Conservation (phyloP, 1,140 invertebrate genomes). For the Polypedilum pembai region DNA sequence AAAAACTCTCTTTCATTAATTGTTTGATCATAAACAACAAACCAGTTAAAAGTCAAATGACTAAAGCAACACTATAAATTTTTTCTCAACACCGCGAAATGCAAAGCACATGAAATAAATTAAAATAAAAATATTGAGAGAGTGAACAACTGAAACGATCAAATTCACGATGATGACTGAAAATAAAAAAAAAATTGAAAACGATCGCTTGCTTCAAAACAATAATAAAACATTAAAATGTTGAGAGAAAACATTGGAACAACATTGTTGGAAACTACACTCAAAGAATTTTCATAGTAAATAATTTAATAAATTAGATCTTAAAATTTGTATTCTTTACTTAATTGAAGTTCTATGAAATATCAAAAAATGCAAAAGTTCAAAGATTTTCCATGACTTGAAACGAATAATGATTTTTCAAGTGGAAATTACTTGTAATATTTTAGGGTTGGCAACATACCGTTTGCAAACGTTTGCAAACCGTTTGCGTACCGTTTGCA, state of each 20-base stretch:
- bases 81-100: neutral
- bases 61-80: neutral
- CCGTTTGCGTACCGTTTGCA: too few species aligned
- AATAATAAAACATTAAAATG: constrained; percentile 20
- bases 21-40: constrained; percentile 6
- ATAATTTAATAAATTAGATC: too few species aligned
- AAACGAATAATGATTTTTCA: too few species aligned
- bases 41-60: constrained; percentile 4
- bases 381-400: too few species aligned
- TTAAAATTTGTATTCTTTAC: too few species aligned
- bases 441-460: too few species aligned
- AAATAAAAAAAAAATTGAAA: neutral
- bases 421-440: too few species aligned
- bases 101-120: neutral
- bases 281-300: too few species aligned
- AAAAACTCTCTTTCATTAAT: neutral
- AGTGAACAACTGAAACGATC: constrained; percentile 3
- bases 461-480: too few species aligned
- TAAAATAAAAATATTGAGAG: neutral
- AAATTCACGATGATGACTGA: constrained; percentile 13
- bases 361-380: too few species aligned
- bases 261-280: neutral
- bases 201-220: neutral
- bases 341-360: too few species aligned
- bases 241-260: neutral